Conservation (phyloP, 2,888 invertebrate genomes). For the Merodon equestris region DNA sequence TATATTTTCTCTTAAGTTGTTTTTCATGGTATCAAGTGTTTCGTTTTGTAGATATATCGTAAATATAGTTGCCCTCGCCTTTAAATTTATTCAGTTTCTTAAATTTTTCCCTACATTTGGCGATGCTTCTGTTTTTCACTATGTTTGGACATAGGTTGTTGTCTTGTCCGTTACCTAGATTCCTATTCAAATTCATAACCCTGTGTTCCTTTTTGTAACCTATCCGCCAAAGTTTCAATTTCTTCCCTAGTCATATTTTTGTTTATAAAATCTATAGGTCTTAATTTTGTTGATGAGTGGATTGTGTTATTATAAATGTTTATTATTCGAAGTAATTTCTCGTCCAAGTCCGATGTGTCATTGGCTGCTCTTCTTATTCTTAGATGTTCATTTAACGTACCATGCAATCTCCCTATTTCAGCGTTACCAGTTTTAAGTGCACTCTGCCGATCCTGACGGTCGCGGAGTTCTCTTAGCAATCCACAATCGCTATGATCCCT, state of each 20-base stretch:
- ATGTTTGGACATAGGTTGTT: conserved; percentile 18
- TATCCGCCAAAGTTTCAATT: conserved; percentile 1
- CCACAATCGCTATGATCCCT: too few relatives aligned
- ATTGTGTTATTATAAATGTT: conserved; percentile 34
- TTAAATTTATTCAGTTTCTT: conserved; percentile 21
- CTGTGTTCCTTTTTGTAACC: neutral
- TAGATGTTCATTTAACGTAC: conserved; percentile 8
- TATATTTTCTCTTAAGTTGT: conserved; percentile 12
- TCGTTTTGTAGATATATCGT: conserved; percentile 19
- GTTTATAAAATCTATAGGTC: conserved; percentile 32
- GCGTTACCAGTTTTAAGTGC: conserved; percentile 11
- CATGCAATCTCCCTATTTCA: conserved; percentile 1
- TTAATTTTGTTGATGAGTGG: neutral
- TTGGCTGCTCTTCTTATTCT: conserved; percentile 8
- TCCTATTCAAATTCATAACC: conserved; percentile 1
- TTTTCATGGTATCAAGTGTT: conserved; percentile 16
- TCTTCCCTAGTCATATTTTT: conserved; percentile 13
- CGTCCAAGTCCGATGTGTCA: conserved; percentile 29
- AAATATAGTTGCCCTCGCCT: conserved; percentile 11
- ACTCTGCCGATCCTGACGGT: too few relatives aligned
- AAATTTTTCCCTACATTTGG: conserved; percentile 18
- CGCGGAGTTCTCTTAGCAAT: too few relatives aligned
- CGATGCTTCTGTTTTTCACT: conserved; percentile 22
- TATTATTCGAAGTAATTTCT: conserved; percentile 33
- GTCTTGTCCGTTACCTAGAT: neutral